Conservation (phyloP, 1,140 invertebrate species). For the Coenobita brevimanus region DNA sequence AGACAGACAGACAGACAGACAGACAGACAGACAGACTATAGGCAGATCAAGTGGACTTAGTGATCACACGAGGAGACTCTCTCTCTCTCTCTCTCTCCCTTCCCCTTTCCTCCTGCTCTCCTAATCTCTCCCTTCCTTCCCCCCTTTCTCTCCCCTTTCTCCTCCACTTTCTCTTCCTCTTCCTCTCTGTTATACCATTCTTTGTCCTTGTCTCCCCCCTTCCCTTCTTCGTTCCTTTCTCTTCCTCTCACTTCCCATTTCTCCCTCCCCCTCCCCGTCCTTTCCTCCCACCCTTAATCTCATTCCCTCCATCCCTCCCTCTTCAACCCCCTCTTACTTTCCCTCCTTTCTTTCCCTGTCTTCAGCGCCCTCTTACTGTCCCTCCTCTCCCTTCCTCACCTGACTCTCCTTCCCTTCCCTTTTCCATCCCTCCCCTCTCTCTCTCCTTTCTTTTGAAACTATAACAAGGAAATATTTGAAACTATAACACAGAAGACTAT, state of each 20-base stretch:
- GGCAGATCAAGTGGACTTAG: too few species aligned
- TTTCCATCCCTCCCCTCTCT: constrained; percentile 3
- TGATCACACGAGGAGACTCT: too few species aligned
- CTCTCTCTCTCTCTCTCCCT: too few species aligned
- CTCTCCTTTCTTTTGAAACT: neutral
- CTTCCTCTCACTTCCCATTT: neutral
- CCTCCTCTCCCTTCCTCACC: neutral
- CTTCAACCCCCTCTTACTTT: neutral
- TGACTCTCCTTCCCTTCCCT: neutral
- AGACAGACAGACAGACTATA: too few species aligned
- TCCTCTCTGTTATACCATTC: neutral
- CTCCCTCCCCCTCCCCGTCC: neutral
- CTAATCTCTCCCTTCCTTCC: too few species aligned
- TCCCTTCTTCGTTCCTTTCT: neutral
- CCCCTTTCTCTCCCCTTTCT: neutral
- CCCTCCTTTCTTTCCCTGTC: neutral
- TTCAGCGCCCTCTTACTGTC: neutral
- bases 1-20: too few species aligned
- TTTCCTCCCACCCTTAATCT: neutral
- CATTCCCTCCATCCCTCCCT: neutral
- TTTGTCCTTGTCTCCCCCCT: neutral
- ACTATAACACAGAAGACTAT: too few species aligned
- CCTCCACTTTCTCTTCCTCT: constrained; percentile 1
- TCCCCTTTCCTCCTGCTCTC: too few species aligned
- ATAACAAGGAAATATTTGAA: too few species aligned